Conservation (phyloP, 2,888 invertebrate genomes). For the Phanerotoma sp. region DNA sequence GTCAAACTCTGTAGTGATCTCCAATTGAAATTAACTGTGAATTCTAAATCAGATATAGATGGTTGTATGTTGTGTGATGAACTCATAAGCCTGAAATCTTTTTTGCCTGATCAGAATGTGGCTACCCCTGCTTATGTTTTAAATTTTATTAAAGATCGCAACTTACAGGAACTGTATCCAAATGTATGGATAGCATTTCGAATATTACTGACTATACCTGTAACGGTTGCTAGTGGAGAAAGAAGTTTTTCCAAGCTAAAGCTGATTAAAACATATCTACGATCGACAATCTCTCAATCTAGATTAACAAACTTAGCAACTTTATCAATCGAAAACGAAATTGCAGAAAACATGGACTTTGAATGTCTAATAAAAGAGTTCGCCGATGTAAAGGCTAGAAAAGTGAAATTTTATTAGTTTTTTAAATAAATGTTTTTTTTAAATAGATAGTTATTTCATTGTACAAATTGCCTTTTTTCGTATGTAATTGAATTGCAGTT, state of each 20-base stretch:
- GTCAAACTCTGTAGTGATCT: too few species aligned
- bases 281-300: background rate
- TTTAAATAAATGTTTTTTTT: too few species aligned
- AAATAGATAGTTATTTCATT: too few species aligned
- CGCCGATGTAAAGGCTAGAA: background rate
- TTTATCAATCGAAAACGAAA: background rate
- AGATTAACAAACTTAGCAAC: background rate
- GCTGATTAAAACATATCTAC: slow-evolving; percentile 1
- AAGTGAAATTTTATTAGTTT: too few species aligned
- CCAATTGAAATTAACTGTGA: too few species aligned
- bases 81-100: too few species aligned
- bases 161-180: background rate
- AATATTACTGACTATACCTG: background rate
- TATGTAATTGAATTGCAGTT: too few species aligned
- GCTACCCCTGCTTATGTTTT: background rate
- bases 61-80: too few species aligned
- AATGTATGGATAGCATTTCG: background rate
- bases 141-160: background rate
- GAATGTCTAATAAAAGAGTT: background rate
- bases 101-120: too few species aligned
- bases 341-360: background rate
- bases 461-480: too few species aligned
- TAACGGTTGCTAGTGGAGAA: background rate
- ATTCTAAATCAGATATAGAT: too few species aligned
- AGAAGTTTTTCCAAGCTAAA: background rate